A percentile compares a stretch with the other conserved stretches of the same genome.
Evolutionary conservation across 2,797 vertebrate species (phyloP).

Genomic region (Falco concolor): DNA sequence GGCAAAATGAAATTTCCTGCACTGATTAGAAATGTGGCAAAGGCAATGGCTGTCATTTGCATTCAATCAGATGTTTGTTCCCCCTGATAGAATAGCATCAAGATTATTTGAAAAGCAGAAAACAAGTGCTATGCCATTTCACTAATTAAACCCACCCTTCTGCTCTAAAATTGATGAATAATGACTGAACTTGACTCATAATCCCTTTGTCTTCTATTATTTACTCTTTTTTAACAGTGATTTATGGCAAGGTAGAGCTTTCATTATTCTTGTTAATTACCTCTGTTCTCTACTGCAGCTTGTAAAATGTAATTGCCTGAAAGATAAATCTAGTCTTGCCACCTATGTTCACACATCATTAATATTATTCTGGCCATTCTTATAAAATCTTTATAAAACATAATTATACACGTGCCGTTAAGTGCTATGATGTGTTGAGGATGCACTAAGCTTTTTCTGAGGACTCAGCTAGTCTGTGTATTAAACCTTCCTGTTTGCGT

Average conservation of each 20-base stretch:
- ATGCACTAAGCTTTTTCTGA: background rate
- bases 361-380: slow-evolving; percentile 27
- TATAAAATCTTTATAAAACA: slow-evolving; percentile 56
- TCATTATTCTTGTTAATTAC: slow-evolving; percentile 69
- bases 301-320: slow-evolving; percentile 60
- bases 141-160: slow-evolving; percentile 40
- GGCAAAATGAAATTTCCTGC: background rate
- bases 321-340: slow-evolving; percentile 55
- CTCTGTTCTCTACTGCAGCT: slow-evolving; percentile 29
- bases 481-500: background rate
- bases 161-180: slow-evolving; percentile 47
- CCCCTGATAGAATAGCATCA: background rate
- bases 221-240: slow-evolving; percentile 62
- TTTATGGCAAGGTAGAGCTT: slow-evolving; percentile 51
- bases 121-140: background rate
- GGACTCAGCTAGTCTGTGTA: background rate
- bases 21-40: background rate
- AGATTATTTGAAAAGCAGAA: background rate
- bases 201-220: slow-evolving; percentile 64
- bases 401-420: background rate
- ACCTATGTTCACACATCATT: slow-evolving; percentile 39
- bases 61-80: slow-evolving; percentile 3
- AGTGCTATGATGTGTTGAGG: background rate
- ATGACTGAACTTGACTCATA: slow-evolving; percentile 20
- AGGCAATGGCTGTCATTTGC: background rate